Base-by-base conservation (phyloP, 2,113 vertebrate genomes). In the Gobius niger region DNA sequence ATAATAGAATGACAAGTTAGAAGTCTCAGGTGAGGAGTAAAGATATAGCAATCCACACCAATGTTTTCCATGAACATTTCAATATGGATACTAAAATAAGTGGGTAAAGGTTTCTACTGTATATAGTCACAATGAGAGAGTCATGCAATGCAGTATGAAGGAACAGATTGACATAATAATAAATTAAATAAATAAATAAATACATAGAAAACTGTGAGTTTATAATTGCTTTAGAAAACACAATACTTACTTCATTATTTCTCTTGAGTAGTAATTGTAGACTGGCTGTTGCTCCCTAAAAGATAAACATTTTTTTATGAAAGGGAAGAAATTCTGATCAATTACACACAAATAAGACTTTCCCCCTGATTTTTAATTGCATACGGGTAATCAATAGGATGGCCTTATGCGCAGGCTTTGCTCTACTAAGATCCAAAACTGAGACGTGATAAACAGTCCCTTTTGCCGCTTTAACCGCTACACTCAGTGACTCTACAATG, bases 191-290 rank as follows among this genome's bases (percentile, higher is more conserved):
- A n/a, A n/a, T n/a, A n/a, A n/a, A n/a, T n/a, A n/a, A n/a, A n/a
- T n/a, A n/a, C n/a, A n/a, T n/a, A n/a, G n/a, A n/a, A n/a, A n/a
- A n/a, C n/a, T n/a, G n/a, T n/a, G n/a, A n/a, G 24, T 34, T 34
- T 34, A 34, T 4, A 34, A 34, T 34, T 34, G 24, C 24, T 34
- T 34, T 13, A 53, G 15, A 53, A 59, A 57, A 18, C 54, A 59
- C 34, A 59, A 53, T 11, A 65, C 70, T 91, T 93, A 97, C 96
- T 94, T 96, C 95, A 2, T 90, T 96, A 89, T 94, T 96, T 79
- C 94, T 94, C 88, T 95, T 96, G 64, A 94, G 84, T 78, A 95
- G 76, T 77, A 96, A 94, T 75, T 94, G 92, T 61, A 95, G 83
- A 87, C 93, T 95, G 66, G 92, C 89, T 64, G 89, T 95, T 81